Conservation (phyloP, 1,140 invertebrate species). For the Orchesella cincta region DNA sequence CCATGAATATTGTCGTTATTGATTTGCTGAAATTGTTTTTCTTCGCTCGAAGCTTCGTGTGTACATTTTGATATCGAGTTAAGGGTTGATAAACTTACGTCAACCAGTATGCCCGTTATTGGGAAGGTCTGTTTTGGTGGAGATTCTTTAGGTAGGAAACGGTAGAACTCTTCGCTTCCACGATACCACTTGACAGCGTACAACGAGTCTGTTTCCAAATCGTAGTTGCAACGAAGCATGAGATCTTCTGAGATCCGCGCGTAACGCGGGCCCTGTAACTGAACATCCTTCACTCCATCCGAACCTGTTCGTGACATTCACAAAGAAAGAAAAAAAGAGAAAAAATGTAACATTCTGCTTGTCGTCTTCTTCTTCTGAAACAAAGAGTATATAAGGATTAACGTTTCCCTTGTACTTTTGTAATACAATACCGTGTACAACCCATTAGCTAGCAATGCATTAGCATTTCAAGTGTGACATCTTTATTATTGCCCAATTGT, state of each 20-base stretch:
- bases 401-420: too few relatives aligned
- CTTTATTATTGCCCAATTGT: too few relatives aligned
- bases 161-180: slow-evolving; percentile 70
- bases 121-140: slow-evolving; percentile 21
- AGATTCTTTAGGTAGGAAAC: slow-evolving; percentile 56
- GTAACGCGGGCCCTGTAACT: slow-evolving; percentile 8
- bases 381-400: too few relatives aligned
- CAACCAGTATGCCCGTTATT: slow-evolving; percentile 1
- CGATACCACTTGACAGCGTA: slow-evolving; percentile 83
- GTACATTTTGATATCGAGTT: too few relatives aligned
- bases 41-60: too few relatives aligned
- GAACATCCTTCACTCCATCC: slow-evolving; percentile 26
- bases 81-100: background rate
- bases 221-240: slow-evolving; percentile 70
- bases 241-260: slow-evolving; percentile 68
- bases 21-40: too few relatives aligned
- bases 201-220: slow-evolving; percentile 68
- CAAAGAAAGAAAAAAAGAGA: background rate
- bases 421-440: too few relatives aligned
- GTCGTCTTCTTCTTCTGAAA: too few relatives aligned
- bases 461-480: too few relatives aligned
- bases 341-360: too few relatives aligned
- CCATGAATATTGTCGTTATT: too few relatives aligned
- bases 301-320: slow-evolving; percentile 2
- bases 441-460: too few relatives aligned